Percentiles rank a stretch among this genome's conserved stretches.
phyloP scores from a whole-genome alignment of 2,888 invertebrate species.

The Troides helena region DNA sequence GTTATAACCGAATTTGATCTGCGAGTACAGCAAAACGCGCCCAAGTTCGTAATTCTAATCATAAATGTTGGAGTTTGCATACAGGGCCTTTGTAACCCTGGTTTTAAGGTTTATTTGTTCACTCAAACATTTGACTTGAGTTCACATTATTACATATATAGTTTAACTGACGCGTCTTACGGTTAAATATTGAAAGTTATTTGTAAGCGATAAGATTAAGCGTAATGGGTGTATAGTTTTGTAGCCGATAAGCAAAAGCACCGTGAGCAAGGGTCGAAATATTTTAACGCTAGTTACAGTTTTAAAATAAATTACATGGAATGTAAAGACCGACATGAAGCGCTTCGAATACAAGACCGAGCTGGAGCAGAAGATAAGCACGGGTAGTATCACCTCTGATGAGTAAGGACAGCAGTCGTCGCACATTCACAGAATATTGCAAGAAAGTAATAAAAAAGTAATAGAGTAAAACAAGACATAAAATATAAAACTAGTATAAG shows the following conservation, averaged over 20 bases:
- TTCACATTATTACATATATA: background rate
- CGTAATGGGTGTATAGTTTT: constrained; percentile 55
- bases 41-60: constrained; percentile 5
- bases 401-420: too few species aligned
- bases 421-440: too few species aligned
- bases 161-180: constrained; percentile 34
- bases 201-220: constrained; percentile 57
- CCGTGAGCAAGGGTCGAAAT: constrained; percentile 6
- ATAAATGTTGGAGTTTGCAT: constrained; percentile 3
- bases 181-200: constrained; percentile 43
- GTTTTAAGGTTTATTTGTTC: constrained; percentile 5
- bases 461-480: too few species aligned
- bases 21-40: constrained; percentile 4
- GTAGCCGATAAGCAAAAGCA: constrained; percentile 35
- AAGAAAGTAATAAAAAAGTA: too few species aligned
- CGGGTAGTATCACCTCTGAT: too few species aligned
- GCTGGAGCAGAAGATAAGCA: too few species aligned
- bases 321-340: background rate
- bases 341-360: too few species aligned
- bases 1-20: constrained; percentile 14
- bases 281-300: constrained; percentile 10
- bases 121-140: background rate
- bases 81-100: background rate
- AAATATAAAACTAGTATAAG: too few species aligned
- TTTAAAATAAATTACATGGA: background rate